Base-by-base conservation (phyloP, 2,113 vertebrate species). In the Pituophis catenifer region DNA sequence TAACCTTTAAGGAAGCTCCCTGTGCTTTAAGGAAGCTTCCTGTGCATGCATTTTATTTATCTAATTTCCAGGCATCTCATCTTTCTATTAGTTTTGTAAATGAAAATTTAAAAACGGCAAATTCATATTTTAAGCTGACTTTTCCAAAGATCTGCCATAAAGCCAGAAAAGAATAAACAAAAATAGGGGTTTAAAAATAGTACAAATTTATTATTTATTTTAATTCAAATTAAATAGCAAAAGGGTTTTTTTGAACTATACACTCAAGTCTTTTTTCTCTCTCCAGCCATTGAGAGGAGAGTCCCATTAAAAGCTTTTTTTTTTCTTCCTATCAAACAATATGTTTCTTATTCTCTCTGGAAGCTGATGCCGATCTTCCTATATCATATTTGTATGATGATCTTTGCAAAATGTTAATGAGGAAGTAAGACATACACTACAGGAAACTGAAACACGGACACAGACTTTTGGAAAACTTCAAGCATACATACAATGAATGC, bases 301-400 rank as follows among this genome's bases (percentile, higher is more conserved):
- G 38, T 38, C 89, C 92, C 89, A 91, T 44, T 91, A 75, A 94
- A 92, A 94, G 93, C 92, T 93, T 92, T 38, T 10, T 58, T 89
- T 81, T 58, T 93, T 17, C 4, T 86, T 91, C 54, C 11, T 91
- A 62, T 94, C 59, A 44, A 29, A 87, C 1, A 62, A 26, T 8
- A 89, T 52, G 15, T 0, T 87, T 96, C 90, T 97, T 98, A 98
- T 98, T 98, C 97, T 99, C 99, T 99, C 99, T 99, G 98, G 97
- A 93, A 98, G 98, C 96, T 98, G 98, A 97, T 97, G 98, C 97
- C 98, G 98, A 96, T 99, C 98, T 98, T 98, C 98, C 97, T 98
- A 97, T 97, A 98, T 98, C 98, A 98, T 97, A 98, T 98, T 99
- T 99, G 99, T 93, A 93, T 97, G 98, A 97, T 94, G 97, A 98